Percentiles rank a stretch among this genome's conserved stretches.
Conservation (phyloP, 2,888 invertebrate species). For the Drosophila testacea region DNA sequence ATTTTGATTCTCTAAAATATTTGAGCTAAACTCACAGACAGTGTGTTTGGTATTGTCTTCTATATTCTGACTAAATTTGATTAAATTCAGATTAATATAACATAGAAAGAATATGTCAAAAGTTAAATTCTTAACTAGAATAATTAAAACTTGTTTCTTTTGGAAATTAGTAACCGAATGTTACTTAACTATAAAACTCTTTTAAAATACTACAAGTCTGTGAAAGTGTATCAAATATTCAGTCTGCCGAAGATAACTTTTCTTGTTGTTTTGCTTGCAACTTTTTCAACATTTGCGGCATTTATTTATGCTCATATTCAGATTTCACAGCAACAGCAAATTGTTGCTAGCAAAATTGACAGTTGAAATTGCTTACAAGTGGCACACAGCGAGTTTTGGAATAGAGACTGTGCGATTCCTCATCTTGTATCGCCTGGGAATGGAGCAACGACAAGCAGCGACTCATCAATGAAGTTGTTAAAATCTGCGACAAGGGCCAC, state of each 20-base stretch:
- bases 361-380: constrained; percentile 73
- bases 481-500: constrained; percentile 75
- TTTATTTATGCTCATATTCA: constrained; percentile 61
- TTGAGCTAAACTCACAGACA: no score
- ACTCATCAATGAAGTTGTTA: constrained; percentile 72
- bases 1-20: no score
- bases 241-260: not conserved
- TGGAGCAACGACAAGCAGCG: constrained; percentile 17
- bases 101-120: no score
- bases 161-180: no score
- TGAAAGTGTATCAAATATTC: not conserved
- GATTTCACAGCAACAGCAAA: constrained; percentile 58
- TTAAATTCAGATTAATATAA: no score
- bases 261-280: constrained; percentile 27
- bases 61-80: no score
- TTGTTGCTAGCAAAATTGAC: constrained; percentile 61
- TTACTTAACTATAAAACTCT: no score
- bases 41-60: no score
- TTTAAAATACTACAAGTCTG: not conserved
- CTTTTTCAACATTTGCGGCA: constrained; percentile 29
- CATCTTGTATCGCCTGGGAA: constrained; percentile 10
- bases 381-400: constrained; percentile 49
- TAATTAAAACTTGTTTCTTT: no score
- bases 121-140: no score
- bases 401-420: constrained; percentile 1